phyloP scores from a whole-genome alignment of 2,113 vertebrate genomes.

The Hemiprocne comata region DNA sequence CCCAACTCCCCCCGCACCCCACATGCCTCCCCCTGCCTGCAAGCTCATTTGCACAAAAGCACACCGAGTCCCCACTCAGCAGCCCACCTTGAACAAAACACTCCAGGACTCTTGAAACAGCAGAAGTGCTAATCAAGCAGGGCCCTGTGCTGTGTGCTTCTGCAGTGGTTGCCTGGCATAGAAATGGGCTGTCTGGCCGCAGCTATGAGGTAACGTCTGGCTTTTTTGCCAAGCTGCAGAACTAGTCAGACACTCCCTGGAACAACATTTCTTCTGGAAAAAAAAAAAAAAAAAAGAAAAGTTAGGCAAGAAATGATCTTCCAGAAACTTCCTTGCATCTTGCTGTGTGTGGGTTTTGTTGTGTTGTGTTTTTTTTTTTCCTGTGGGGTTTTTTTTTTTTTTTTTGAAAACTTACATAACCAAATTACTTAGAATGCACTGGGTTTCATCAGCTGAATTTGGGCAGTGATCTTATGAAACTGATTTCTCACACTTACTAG shows the following conservation, averaged over 20 bases:
- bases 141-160: conserved; percentile 69
- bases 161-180: conserved; percentile 78
- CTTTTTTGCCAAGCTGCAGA: conserved; percentile 82
- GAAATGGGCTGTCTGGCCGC: conserved; percentile 79
- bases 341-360: neutral
- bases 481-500: conserved; percentile 42
- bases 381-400: neutral
- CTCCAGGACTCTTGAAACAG: conserved; percentile 71
- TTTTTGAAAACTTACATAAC: conserved; percentile 42
- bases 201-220: conserved; percentile 82
- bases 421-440: conserved; percentile 59
- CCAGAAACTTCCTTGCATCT: conserved; percentile 71
- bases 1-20: neutral
- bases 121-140: conserved; percentile 75
- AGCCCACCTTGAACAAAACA: conserved; percentile 76
- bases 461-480: conserved; percentile 54
- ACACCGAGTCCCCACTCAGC: conserved; percentile 61
- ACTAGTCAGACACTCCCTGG: conserved; percentile 79
- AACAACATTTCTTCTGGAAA: conserved; percentile 74
- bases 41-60: conserved; percentile 56
- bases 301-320: conserved; percentile 66
- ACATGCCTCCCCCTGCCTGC: neutral
- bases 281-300: conserved; percentile 12
- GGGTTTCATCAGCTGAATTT: conserved; percentile 54
- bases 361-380: too few relatives aligned